phyloP scores from a whole-genome alignment of 2,797 vertebrate species.

The Rhinella marina region DNA sequence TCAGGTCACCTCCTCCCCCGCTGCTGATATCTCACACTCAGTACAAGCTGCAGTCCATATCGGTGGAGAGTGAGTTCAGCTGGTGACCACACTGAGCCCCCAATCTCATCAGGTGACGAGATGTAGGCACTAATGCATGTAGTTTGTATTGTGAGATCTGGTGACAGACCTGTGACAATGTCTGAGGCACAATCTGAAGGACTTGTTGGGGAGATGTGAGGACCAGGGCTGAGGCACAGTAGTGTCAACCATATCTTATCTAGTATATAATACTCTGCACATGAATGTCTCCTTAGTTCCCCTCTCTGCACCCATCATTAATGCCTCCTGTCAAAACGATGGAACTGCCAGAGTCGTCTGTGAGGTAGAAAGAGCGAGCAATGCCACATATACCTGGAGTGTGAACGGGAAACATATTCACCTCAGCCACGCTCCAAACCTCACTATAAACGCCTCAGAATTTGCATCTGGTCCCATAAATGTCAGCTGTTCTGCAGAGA shows the following conservation, averaged over 20 bases:
- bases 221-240: too few species aligned
- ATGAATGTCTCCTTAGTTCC: background rate
- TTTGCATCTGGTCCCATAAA: background rate
- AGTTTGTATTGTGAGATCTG: too few species aligned
- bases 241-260: background rate
- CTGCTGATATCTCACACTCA: too few species aligned
- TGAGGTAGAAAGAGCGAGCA: background rate
- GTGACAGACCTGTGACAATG: too few species aligned
- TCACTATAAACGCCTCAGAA: background rate
- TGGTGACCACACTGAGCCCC: too few species aligned
- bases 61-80: too few species aligned
- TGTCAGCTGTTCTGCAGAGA: background rate
- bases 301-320: background rate
- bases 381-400: background rate
- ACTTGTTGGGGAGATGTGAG: background rate
- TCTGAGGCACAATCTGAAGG: too few species aligned
- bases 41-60: too few species aligned
- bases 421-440: background rate
- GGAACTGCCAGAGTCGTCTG: background rate
- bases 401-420: background rate
- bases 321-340: background rate
- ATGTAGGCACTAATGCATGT: too few species aligned
- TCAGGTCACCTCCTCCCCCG: too few species aligned
- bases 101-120: too few species aligned
- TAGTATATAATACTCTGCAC: background rate